Base-by-base conservation (phyloP, 2,888 invertebrate genomes). In the Disparrhopalites patrizii region DNA sequence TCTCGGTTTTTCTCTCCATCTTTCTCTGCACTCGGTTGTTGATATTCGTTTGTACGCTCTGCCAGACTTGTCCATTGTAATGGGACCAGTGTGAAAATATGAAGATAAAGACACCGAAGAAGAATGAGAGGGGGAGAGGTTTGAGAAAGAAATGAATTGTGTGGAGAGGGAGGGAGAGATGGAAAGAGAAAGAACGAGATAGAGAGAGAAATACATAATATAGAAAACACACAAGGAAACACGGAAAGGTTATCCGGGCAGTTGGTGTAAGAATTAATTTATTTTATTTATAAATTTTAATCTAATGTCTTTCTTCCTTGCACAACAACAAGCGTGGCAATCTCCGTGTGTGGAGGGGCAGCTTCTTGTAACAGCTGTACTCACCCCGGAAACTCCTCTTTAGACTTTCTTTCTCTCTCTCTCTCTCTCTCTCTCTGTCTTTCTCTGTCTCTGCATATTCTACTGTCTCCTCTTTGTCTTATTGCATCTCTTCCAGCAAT, bases 201-300 rank as follows among this genome's bases (percentile, higher is more conserved):
- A 30, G 20, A n/a, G 15, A 25, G 28, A 52, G 40, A 40, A 40
- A 40, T 40, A 18, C 15, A 40, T 40, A 18, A 18, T 40, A 18
- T 15, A 40, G 13, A 40, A 40, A 3, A 18, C 47, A 18, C 23
- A 47, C 47, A 5, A 28, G 4, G 18, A 18, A 57, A 8, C 15
- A 38, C 15, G 25, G 25, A 36, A 18, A 33, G 51, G 61, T 50
- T 60, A 60, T 50, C 60, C 31, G 23, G 60, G 60, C 50, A 60
- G 60, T 57, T 33, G 47, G 60, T 60, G 50, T 50, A 38, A 23
- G 64, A 68, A 65, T 68, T 68, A 68, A 68, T 68, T 68, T 68
- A 68, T 68, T 68, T 68, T 68, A 68, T 68, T 68, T 68, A 68
- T 68, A 68, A 68, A 68, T 68, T 68, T 68, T 65, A 65, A 52